phyloP scores from a whole-genome alignment of 2,888 invertebrate genomes.

The Drosophila siamana region DNA sequence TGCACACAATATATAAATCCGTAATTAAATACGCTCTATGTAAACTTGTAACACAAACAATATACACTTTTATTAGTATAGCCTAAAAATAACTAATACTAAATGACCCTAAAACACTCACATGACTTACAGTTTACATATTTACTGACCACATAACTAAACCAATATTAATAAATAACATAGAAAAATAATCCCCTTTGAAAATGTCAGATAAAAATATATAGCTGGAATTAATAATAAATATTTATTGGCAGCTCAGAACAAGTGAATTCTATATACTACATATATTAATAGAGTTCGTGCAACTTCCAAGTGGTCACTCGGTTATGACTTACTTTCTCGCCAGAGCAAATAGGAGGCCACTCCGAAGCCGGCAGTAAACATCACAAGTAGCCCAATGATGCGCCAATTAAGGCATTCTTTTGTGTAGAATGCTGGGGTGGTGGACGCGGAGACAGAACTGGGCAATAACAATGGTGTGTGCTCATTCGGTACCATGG shows the following conservation, averaged over 20 bases:
- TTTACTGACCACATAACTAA: neutral
- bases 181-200: neutral
- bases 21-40: neutral
- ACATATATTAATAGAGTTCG: slow-evolving; percentile 1
- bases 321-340: slow-evolving; percentile 77
- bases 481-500: slow-evolving; percentile 35
- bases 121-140: neutral
- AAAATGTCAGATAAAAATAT: neutral
- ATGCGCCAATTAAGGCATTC: slow-evolving; percentile 70
- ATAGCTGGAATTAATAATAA: neutral
- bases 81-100: slow-evolving; percentile 12
- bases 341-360: slow-evolving; percentile 80
- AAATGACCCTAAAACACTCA: slow-evolving; percentile 3
- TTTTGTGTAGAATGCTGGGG: slow-evolving; percentile 25
- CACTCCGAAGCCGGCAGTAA: slow-evolving; percentile 68
- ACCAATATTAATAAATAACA: neutral
- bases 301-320: neutral
- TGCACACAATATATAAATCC: neutral
- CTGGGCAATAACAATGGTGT: slow-evolving; percentile 20
- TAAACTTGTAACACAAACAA: neutral
- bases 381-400: slow-evolving; percentile 68
- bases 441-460: slow-evolving; percentile 21
- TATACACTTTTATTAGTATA: neutral
- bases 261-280: slow-evolving; percentile 3
- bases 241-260: slow-evolving; percentile 10